A percentile compares a stretch with the other conserved stretches of the same genome.
phyloP scores from a whole-genome alignment of 1,140 invertebrate species.

The Trypoxylus dichotomus region DNA sequence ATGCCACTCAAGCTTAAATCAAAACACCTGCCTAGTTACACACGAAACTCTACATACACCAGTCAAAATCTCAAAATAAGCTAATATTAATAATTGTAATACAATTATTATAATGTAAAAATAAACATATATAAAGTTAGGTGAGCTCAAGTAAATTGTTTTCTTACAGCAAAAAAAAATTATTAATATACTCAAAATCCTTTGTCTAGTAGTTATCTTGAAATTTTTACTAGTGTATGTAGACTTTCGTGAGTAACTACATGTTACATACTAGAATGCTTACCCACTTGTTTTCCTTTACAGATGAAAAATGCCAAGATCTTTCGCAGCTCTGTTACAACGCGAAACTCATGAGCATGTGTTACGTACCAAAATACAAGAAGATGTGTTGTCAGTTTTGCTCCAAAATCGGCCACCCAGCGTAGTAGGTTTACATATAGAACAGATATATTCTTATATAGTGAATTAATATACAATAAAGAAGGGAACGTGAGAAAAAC shows the following conservation, averaged over 20 bases:
- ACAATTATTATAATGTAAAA: too few species aligned
- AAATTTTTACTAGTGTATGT: too few species aligned
- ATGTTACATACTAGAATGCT: too few species aligned
- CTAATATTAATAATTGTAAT: too few species aligned
- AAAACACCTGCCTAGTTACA: background rate
- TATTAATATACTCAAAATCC: too few species aligned
- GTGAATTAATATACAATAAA: constrained; percentile 8
- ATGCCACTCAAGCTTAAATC: constrained; percentile 7
- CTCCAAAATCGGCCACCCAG: background rate
- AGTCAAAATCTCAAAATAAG: too few species aligned
- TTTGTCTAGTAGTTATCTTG: too few species aligned
- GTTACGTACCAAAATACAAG: constrained; percentile 76
- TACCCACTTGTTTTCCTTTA: background rate
- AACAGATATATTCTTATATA: constrained; percentile 18
- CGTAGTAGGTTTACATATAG: constrained; percentile 6
- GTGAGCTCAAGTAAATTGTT: too few species aligned
- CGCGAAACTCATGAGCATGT: constrained; percentile 81
- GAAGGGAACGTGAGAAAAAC: background rate
- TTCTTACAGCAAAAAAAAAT: too few species aligned
- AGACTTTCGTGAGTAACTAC: too few species aligned
- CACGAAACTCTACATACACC: too few species aligned
- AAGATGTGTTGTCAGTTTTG: constrained; percentile 85
- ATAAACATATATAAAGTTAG: too few species aligned
- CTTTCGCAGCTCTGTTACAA: constrained; percentile 77
- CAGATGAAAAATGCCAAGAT: constrained; percentile 67